Percentiles rank a stretch among this genome's conserved stretches.
phyloP scores from a whole-genome alignment of 2,888 invertebrate species.

The Phengaris arion region DNA sequence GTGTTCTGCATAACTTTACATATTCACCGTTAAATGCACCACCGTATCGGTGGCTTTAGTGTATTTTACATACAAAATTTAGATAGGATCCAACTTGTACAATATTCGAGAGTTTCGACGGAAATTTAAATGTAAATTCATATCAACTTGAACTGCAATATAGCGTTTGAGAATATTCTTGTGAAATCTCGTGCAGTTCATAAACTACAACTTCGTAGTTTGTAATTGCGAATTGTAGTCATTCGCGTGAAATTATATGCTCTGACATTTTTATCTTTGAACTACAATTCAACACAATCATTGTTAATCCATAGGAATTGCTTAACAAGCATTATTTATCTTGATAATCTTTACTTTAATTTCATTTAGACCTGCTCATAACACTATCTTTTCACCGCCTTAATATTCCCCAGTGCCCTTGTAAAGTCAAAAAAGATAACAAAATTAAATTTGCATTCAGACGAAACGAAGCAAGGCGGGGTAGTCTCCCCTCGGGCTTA shows the following conservation, averaged over 20 bases:
- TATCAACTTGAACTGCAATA: constrained; percentile 23
- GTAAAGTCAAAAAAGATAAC: constrained; percentile 70
- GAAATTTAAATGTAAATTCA: constrained; percentile 26
- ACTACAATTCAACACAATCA: not conserved
- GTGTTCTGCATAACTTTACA: constrained; percentile 72
- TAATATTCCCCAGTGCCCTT: constrained; percentile 64
- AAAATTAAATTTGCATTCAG: constrained; percentile 74
- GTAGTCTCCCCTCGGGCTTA: constrained; percentile 33
- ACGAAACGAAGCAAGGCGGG: constrained; percentile 45
- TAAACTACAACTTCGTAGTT: constrained; percentile 7
- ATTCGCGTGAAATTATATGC: not conserved
- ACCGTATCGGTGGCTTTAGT: constrained; percentile 53
- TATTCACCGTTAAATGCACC: constrained; percentile 59
- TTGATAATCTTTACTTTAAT: not conserved
- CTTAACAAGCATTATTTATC: not conserved
- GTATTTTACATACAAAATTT: constrained; percentile 35
- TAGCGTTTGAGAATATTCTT: constrained; percentile 10
- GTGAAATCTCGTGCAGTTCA: constrained; percentile 20
- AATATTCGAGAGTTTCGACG: constrained; percentile 34
- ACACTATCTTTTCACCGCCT: constrained; percentile 29
- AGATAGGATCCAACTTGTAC: constrained; percentile 36
- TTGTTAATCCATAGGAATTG: not conserved
- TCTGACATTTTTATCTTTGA: not conserved
- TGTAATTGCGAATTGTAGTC: not conserved
- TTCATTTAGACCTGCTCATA: constrained; percentile 27